Percentiles rank a stretch among this genome's conserved stretches.
Conservation (phyloP, 2,113 vertebrate genomes). For the Charadrius vociferus region DNA sequence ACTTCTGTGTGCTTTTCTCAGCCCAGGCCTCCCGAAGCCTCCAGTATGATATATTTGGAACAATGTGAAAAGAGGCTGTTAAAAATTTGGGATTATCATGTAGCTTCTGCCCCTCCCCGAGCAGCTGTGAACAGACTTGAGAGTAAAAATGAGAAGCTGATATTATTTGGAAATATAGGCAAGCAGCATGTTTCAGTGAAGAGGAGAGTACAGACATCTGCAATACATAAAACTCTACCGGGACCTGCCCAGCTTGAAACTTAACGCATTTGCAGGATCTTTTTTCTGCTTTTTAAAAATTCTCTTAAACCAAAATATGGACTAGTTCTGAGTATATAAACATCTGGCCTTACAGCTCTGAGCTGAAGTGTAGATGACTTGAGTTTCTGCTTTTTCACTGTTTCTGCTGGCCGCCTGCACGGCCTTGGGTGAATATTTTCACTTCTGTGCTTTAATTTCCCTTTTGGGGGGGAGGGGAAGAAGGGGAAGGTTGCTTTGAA, state of each 20-base stretch:
- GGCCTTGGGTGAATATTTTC: not conserved
- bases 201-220: not conserved
- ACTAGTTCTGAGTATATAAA: not conserved
- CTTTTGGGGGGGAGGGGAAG: not conserved
- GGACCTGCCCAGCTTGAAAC: not conserved
- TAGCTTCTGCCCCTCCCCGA: not conserved
- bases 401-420: not conserved
- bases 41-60: not conserved
- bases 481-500: not conserved
- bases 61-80: slow-evolving; percentile 4
- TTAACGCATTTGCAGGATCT: not conserved
- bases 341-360: not conserved
- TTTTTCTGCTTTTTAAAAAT: not conserved
- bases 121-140: not conserved
- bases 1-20: not conserved
- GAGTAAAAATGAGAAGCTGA: not conserved
- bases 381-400: not conserved
- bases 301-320: not conserved
- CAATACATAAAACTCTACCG: not conserved
- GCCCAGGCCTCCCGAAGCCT: not conserved
- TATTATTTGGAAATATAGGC: not conserved
- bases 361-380: not conserved
- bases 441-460: not conserved
- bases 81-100: not conserved
- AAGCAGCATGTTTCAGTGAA: not conserved